phyloP scores from a whole-genome alignment of 2,888 invertebrate species.

The Eudemis profundana region DNA sequence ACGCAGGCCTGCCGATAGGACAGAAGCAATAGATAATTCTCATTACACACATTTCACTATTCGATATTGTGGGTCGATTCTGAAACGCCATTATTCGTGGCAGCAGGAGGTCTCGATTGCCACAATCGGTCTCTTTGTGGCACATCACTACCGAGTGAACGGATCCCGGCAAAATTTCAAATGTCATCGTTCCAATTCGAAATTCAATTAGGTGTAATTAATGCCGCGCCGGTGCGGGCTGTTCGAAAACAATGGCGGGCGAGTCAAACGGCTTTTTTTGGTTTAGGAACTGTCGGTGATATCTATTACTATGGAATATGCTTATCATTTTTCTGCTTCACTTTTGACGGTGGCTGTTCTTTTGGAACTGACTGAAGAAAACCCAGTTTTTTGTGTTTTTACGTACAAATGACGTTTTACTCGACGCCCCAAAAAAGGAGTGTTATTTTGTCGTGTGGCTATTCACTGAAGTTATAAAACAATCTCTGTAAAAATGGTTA shows the following conservation, averaged over 20 bases:
- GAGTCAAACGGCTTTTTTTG: constrained; percentile 67
- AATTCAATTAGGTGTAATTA: constrained; percentile 88
- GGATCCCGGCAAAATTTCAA: constrained; percentile 83
- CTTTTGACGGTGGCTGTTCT: constrained; percentile 47
- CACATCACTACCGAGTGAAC: constrained; percentile 78
- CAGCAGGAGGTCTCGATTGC: constrained; percentile 79
- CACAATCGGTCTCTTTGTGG: constrained; percentile 77
- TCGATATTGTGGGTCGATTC: constrained; percentile 76
- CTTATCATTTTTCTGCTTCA: constrained; percentile 38
- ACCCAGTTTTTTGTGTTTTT: not conserved
- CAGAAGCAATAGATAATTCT: constrained; percentile 84
- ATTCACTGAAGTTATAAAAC: too few species aligned
- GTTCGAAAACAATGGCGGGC: constrained; percentile 81
- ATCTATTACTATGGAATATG: constrained; percentile 49
- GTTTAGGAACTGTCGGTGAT: constrained; percentile 62
- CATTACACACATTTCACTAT: constrained; percentile 83
- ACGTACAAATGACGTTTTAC: too few species aligned
- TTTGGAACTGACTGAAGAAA: not conserved
- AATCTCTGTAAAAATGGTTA: too few species aligned
- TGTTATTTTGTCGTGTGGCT: too few species aligned
- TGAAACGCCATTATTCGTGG: constrained; percentile 76
- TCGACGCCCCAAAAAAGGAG: too few species aligned
- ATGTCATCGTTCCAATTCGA: constrained; percentile 88
- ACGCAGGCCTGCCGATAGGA: constrained; percentile 75
- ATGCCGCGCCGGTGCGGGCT: constrained; percentile 78